phyloP scores from a whole-genome alignment of 92 coral and sea anemone species.

The Micromussa lordhowensis region DNA sequence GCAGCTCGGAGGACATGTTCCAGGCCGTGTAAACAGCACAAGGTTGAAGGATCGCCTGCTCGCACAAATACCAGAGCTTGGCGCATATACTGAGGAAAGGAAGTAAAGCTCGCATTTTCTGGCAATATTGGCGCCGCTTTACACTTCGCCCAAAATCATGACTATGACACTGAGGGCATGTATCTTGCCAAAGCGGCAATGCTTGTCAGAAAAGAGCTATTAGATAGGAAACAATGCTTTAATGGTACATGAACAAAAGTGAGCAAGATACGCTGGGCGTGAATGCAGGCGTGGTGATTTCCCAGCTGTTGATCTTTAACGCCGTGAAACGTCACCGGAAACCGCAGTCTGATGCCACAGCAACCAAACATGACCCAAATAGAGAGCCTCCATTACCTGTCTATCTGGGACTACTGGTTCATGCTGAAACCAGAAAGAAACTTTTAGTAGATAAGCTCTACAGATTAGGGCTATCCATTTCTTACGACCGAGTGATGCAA shows the following conservation, averaged over 20 bases:
- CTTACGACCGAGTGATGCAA: constrained; percentile 70
- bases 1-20: constrained; percentile 56
- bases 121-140: background rate
- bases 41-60: no score
- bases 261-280: constrained; percentile 8
- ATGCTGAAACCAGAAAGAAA: constrained; percentile 67
- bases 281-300: constrained; percentile 18
- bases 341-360: constrained; percentile 14
- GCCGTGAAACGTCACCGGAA: constrained; percentile 49
- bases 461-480: constrained; percentile 58
- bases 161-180: constrained; percentile 63
- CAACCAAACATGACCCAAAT: constrained; percentile 35
- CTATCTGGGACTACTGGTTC: constrained; percentile 59
- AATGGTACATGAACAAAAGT: constrained; percentile 34
- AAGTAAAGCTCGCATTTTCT: constrained; percentile 12
- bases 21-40: constrained; percentile 32
- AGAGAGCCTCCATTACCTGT: constrained; percentile 61
- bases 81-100: background rate
- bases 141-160: constrained; percentile 28
- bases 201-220: constrained; percentile 51
- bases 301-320: constrained; percentile 52
- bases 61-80: no score
- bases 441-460: constrained; percentile 58
- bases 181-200: constrained; percentile 69
- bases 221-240: constrained; percentile 24